Conservation (phyloP, 2,888 invertebrate genomes). For the Drosophila subsilvestris region DNA sequence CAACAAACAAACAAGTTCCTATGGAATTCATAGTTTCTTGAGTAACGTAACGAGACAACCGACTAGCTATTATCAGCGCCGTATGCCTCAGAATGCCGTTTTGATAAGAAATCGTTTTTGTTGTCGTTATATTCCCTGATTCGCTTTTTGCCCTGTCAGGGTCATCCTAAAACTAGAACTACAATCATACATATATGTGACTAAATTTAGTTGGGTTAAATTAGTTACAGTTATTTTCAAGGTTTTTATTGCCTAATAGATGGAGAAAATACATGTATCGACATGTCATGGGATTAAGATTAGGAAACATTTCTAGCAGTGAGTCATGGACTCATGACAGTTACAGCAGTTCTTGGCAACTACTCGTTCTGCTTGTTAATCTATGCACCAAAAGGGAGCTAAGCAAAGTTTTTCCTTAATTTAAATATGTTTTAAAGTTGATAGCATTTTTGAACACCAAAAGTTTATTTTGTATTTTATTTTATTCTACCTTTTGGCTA, state of each 20-base stretch:
- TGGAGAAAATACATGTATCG: background rate
- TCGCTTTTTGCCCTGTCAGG: slow-evolving; percentile 27
- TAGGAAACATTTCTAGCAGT: background rate
- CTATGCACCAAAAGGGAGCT: background rate
- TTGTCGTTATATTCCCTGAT: slow-evolving; percentile 42
- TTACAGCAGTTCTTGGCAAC: background rate
- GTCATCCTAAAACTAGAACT: slow-evolving; percentile 8
- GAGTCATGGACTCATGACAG: background rate
- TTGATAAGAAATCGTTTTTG: slow-evolving; percentile 59
- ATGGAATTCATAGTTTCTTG: slow-evolving; percentile 34
- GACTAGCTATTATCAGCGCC: slow-evolving; percentile 48
- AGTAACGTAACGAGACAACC: slow-evolving; percentile 8
- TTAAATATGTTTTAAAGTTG: too few relatives aligned
- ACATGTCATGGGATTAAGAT: background rate
- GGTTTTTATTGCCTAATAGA: background rate
- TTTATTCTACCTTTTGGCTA: slow-evolving; percentile 15
- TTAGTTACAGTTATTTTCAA: background rate
- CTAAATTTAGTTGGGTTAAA: background rate
- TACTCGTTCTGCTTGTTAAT: background rate
- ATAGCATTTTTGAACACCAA: slow-evolving; percentile 31
- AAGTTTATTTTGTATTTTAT: background rate
- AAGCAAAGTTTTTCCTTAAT: background rate
- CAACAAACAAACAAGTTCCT: slow-evolving; percentile 20
- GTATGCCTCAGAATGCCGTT: slow-evolving; percentile 1
- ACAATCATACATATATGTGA: background rate